These are phyloP conservation scores for Cactoblastis cactorum DNA, from an alignment of 2,888 invertebrate genomes.

Conservation along the genomic window DNA sequence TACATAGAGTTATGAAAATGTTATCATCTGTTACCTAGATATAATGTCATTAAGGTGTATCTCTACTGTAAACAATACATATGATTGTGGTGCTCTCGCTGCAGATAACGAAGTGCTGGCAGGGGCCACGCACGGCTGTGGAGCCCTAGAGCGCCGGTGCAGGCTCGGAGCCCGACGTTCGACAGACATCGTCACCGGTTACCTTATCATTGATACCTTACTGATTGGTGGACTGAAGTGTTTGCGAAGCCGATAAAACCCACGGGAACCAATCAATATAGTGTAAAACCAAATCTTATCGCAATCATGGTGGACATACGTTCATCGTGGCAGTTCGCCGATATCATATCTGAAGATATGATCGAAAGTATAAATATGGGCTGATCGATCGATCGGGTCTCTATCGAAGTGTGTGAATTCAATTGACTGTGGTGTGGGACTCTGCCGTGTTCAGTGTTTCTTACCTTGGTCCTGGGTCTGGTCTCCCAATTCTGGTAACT, in stretches of 20 bases:
- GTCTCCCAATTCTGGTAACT: conserved; percentile 12
- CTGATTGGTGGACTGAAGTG: conserved; percentile 73
- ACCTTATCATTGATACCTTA: conserved; percentile 57
- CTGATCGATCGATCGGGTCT: conserved; percentile 77
- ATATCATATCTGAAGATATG: conserved; percentile 76
- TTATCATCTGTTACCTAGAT: conserved; percentile 56
- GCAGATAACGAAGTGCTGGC: conserved; percentile 56
- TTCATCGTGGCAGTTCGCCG: conserved; percentile 67
- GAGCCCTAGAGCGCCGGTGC: conserved; percentile 24
- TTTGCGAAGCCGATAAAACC: conserved; percentile 65
- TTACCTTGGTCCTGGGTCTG: conserved; percentile 26
- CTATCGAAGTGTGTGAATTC: conserved; percentile 72
- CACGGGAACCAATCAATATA: conserved; percentile 71
- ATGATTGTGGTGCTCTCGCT: conserved; percentile 49
- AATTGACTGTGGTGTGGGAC: conserved; percentile 44
- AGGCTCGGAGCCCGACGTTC: neutral
- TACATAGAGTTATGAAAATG: conserved; percentile 27
- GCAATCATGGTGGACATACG: conserved; percentile 71
- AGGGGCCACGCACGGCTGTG: conserved; percentile 43
- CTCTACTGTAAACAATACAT: conserved; percentile 61
- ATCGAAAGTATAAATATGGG: conserved; percentile 78
- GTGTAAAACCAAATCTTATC: conserved; percentile 69
- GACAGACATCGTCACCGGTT: neutral
- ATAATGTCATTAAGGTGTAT: conserved; percentile 73
- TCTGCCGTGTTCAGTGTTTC: conserved; percentile 37